Base-by-base conservation (phyloP, 2,113 vertebrate species). In the Athene noctua region DNA sequence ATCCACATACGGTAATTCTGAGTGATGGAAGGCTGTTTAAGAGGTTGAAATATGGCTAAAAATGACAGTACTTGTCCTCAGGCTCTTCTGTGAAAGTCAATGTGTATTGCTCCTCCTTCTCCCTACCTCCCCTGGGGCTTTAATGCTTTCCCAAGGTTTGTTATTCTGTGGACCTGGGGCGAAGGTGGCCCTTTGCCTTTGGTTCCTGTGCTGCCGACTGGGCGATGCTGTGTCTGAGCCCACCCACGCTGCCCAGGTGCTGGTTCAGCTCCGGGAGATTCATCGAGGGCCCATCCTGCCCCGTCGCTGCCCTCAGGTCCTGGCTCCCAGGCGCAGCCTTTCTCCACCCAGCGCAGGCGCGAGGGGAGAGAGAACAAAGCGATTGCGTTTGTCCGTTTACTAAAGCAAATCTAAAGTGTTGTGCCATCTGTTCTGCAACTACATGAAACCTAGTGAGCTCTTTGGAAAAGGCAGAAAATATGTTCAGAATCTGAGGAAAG, bases 341-440 rank as follows among this genome's bases (percentile, higher is more conserved):
- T 80, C 80, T 57, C 72, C 57, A 17, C 38, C 0, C 1, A 71
- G 81, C 7, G 1, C 58, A 44, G 77, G 70, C 8, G 22, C 0
- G 26, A 74, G 57, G 40, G 59, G 52, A 75, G 72, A 46, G 40
- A 73, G 68, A 88, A 73, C 86, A 68, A 92, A 94, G 74, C 1
- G 4, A 49, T 44, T 3, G 1, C 30, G 0, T 73, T 88, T 63
- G 91, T 95, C 80, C 63, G 1, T 74, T 87, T 54, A 30, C 71
- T 85, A 65, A 88, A 91, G 89, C 79, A 95, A 80, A 71, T 49
- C 55, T 30, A 29, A 90, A 90, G 52, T 4, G 29, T 52, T 91
- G 78, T 87, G 84, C 95, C 95, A 92, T 95, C 95, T 96, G 95
- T 88, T 94, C 94, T 90, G 71, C 70, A 63, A 15, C 7, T 36